These are phyloP conservation scores for Catagonus wagneri DNA, from an alignment of 2,113 vertebrate species.

Conservation along the genomic window DNA sequence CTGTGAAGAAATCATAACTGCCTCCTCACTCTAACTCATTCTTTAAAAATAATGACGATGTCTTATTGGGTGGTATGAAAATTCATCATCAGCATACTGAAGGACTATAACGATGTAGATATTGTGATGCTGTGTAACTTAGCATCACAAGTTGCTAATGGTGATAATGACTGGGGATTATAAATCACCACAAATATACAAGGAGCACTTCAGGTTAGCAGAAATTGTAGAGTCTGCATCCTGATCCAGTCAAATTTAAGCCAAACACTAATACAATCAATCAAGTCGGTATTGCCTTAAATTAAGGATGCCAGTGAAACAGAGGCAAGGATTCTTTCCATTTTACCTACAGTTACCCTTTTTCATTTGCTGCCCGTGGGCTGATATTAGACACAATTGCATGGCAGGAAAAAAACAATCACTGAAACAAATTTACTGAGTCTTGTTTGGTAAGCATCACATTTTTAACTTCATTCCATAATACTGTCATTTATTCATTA, in stretches of 20 bases:
- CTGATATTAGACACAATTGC: not conserved
- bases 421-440: not conserved
- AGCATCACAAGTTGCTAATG: not conserved
- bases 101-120: not conserved
- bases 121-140: not conserved
- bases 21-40: not conserved
- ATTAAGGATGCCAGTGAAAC: not conserved
- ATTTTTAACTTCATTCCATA: not conserved
- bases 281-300: not conserved
- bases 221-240: not conserved
- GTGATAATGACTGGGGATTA: not conserved
- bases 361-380: not conserved
- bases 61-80: not conserved
- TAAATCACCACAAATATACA: not conserved
- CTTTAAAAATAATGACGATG: slow-evolving; percentile 38
- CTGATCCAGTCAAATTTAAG: slow-evolving; percentile 7
- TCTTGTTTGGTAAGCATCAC: not conserved
- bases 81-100: not conserved
- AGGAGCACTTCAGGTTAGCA: not conserved
- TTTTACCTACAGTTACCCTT: not conserved
- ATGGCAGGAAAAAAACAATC: not conserved
- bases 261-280: not conserved
- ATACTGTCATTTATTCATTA: not conserved
- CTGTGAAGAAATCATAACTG: slow-evolving; percentile 25
- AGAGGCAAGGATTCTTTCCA: not conserved